Evolutionary conservation across 1,140 invertebrate genomes (phyloP), one percentile per base, ranked within the genome.

Genomic region (Drosophila tropicalis): DNA sequence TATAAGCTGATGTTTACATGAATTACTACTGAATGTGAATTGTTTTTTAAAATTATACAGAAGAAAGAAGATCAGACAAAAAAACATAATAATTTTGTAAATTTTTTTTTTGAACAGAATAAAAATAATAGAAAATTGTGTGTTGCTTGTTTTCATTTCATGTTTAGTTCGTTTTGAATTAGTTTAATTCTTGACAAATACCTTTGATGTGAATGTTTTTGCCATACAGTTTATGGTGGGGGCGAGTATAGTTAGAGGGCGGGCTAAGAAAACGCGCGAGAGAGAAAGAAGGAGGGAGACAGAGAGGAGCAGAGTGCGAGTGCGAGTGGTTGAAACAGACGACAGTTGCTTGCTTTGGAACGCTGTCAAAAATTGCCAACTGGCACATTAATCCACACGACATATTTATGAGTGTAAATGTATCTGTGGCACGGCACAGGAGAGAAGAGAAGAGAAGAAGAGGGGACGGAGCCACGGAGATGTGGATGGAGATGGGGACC

Each of bases 361-460:
- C 63, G 67, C 84, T 89, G 84, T 90, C 84, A 89, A 70, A 84
- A 76, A 81, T 84, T 79, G 85, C 84, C 84, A 89, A 89, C 84
- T 83, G 84, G 84, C 84, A 89, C 84, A 89, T 89, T 89, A 89
- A 89, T 89, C 84, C 84, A 75, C 80, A 81, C 84, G 84, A 89
- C 84, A 89, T 89, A 90, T 89, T 89, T 89, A 89, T 84, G 84
- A 84, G 81, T 81, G 84, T 83, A 72, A 79, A 70, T 79, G 70
- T 86, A 65, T 64, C 39, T 81, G 55, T 36, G 47, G 41, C 44
- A 58, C 22, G 19, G 51, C 29, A 29, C 29, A 29, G 41, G 19
- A 40, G 2, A n/a, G 29, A 12, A 15, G 56, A 29, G 40, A 9
- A 9, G 34, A 12, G 41, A 51, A 36, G 54, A 51, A 22, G 75